Evolutionary conservation across 2,113 vertebrate species (phyloP), one percentile per base, ranked within the genome.

Genomic region (Leptocoma aspasia): DNA sequence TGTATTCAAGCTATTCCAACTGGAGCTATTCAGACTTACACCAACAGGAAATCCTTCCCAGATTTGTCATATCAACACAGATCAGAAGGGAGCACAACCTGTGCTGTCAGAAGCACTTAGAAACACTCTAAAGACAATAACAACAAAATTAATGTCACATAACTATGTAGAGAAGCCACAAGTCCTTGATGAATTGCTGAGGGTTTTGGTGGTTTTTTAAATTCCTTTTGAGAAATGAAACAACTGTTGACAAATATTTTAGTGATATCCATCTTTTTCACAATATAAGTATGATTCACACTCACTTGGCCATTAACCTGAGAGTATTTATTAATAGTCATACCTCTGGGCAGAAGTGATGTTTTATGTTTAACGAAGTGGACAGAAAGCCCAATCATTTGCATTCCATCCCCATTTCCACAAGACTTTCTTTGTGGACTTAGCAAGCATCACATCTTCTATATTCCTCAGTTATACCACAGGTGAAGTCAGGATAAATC

Each of bases 71-170:
- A 60, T 88, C 82, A 90, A 57, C 52, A 41, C 17, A 72, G 49
- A 96, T 83, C n/a, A 93, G 56, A 83, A 86, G 37, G 45, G 68
- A 93, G 47, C 39, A 81, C 41, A 92, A 86, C 71, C 70, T 78
- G 42, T 80, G 56, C 68, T 86, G 88, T 92, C 85, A 83, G 80
- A 86, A 91, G 14, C 76, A 75, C 56, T 97, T 91, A 88, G 42
- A 88, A 92, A 90, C 42, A 83, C 52, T 24, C 75, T 83, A 70
- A 83, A 93, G 27, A 86, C 1, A 5, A 61, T 64, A 53, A 78
- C 42, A 30, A 56, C 35, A 81, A 44, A 95, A 94, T 86, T 88
- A 89, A 83, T 2, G 1, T 85, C 89, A 80, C 30, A n/a, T 30
- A 85, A 70, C 35, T 66, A 54, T 24, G 21, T 6, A 50, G n/a